Conservation (phyloP, 2,797 vertebrate genomes). For the Neostethus bicornis region DNA sequence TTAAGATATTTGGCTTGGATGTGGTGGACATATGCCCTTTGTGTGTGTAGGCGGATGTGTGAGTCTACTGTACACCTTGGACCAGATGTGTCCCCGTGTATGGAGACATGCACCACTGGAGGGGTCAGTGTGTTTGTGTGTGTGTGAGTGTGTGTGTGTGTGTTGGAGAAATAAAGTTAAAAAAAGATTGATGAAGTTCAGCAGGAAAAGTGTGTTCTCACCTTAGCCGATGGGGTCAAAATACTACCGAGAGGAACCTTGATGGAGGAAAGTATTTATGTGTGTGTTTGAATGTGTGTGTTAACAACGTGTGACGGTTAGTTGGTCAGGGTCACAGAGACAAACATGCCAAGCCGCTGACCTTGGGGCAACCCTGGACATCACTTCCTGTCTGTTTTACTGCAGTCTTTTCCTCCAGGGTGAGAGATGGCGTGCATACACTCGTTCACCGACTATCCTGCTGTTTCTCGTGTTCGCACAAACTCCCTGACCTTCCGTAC, state of each 20-base stretch:
- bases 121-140: slow-evolving; percentile 14
- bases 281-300: slow-evolving; percentile 4
- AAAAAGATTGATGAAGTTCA: slow-evolving; percentile 37
- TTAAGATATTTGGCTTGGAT: slow-evolving; percentile 25
- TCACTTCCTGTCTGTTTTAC: slow-evolving; percentile 55
- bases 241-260: slow-evolving; percentile 17
- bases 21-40: slow-evolving; percentile 31
- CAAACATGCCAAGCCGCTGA: slow-evolving; percentile 12
- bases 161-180: slow-evolving; percentile 15
- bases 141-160: slow-evolving; percentile 18
- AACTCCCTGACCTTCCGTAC: slow-evolving; percentile 34
- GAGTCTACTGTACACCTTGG: slow-evolving; percentile 30
- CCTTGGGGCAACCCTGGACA: slow-evolving; percentile 47
- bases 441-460: slow-evolving; percentile 3
- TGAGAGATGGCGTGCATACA: slow-evolving; percentile 5
- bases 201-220: slow-evolving; percentile 39
- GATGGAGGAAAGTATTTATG: not conserved
- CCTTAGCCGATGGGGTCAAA: slow-evolving; percentile 41
- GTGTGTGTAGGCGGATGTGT: slow-evolving; percentile 13
- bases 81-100: slow-evolving; percentile 46
- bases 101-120: slow-evolving; percentile 16
- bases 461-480: slow-evolving; percentile 3
- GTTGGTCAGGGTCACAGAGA: not conserved
- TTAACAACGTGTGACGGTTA: not conserved
- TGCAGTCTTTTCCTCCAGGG: slow-evolving; percentile 38